These are phyloP conservation scores for Meloe dianella DNA, from an alignment of 2,888 invertebrate genomes.

Conservation along the genomic window DNA sequence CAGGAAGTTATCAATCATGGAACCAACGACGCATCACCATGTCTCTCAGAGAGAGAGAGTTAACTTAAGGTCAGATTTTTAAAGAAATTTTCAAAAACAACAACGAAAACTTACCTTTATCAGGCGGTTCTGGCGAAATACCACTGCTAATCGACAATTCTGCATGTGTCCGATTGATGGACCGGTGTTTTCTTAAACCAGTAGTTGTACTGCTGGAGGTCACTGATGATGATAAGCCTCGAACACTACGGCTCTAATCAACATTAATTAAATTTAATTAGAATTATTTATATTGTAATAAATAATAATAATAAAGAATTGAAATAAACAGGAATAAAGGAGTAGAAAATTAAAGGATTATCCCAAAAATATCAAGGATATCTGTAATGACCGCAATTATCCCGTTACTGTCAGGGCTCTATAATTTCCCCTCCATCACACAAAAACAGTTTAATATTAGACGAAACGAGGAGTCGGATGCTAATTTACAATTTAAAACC, in stretches of 20 bases:
- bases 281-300: neutral
- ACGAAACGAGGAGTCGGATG: slow-evolving; percentile 17
- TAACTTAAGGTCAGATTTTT: slow-evolving; percentile 10
- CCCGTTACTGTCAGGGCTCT: neutral
- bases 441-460: slow-evolving; percentile 26
- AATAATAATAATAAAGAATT: neutral
- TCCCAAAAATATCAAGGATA: neutral
- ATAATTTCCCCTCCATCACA: slow-evolving; percentile 23
- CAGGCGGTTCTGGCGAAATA: slow-evolving; percentile 50
- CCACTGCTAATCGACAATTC: slow-evolving; percentile 39
- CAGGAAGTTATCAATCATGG: slow-evolving; percentile 44
- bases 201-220: slow-evolving; percentile 42
- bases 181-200: slow-evolving; percentile 48
- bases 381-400: slow-evolving; percentile 15
- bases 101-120: slow-evolving; percentile 48
- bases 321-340: neutral
- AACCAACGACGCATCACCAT: slow-evolving; percentile 11
- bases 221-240: slow-evolving; percentile 50
- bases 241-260: slow-evolving; percentile 50
- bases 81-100: neutral
- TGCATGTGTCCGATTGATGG: slow-evolving; percentile 43
- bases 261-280: slow-evolving; percentile 29
- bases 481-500: slow-evolving; percentile 36
- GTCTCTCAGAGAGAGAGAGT: neutral
- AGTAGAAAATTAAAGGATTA: neutral